Conservation (phyloP, 2,888 invertebrate genomes). For the Temnothorax rugatulus region DNA sequence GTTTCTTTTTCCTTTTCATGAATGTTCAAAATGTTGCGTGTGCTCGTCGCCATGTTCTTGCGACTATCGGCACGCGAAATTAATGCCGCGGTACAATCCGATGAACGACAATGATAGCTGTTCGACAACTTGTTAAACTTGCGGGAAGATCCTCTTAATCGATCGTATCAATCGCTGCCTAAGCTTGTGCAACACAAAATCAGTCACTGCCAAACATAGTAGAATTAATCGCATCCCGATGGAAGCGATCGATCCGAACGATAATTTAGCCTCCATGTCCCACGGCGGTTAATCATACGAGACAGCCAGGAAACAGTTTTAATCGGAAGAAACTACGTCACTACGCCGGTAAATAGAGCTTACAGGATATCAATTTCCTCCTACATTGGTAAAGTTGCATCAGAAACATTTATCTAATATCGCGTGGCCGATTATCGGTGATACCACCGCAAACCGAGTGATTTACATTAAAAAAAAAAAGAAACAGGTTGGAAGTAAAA, state of each 20-base stretch:
- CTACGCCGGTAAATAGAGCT: conserved; percentile 29
- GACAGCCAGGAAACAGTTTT: conserved; percentile 59
- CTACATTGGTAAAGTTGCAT: conserved; percentile 6
- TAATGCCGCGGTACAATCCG: background rate
- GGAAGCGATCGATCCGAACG: conserved; percentile 63
- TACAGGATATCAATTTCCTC: conserved; percentile 39
- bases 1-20: background rate
- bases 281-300: conserved; percentile 67
- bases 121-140: conserved; percentile 17
- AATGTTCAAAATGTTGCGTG: background rate
- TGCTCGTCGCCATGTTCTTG: background rate
- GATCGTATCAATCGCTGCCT: background rate
- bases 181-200: conserved; percentile 40
- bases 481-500: background rate
- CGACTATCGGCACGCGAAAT: background rate
- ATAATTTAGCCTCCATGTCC: conserved; percentile 70
- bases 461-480: background rate
- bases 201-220: conserved; percentile 46
- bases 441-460: background rate
- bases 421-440: background rate
- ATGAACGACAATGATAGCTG: background rate
- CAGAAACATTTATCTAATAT: background rate
- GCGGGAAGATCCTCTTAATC: background rate
- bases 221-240: conserved; percentile 58
- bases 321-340: conserved; percentile 57